These are phyloP conservation scores for Xiphorhynchus erythropygius DNA, from an alignment of 2,797 vertebrate species.

Conservation along the genomic window DNA sequence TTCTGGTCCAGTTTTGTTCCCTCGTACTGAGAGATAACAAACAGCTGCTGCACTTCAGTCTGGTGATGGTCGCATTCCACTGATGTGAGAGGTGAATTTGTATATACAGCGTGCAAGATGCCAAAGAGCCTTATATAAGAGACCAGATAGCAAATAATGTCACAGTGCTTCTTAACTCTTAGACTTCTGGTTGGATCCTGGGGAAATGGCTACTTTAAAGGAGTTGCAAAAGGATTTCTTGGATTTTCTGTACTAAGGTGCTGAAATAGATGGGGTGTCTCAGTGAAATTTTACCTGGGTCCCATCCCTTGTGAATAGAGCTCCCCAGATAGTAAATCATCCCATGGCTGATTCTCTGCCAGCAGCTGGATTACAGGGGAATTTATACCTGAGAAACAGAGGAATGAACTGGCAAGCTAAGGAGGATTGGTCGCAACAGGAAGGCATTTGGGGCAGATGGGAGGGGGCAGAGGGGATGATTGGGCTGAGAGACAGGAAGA, in stretches of 20 bases:
- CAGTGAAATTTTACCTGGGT: not conserved
- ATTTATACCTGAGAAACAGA: not conserved
- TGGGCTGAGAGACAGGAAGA: not conserved
- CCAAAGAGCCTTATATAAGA: not conserved
- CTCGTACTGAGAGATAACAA: not conserved
- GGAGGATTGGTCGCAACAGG: not conserved
- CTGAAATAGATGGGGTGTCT: not conserved
- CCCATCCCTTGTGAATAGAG: not conserved
- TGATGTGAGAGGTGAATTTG: constrained; percentile 18
- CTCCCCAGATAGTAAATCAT: not conserved
- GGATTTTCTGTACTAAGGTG: not conserved
- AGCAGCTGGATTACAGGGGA: not conserved
- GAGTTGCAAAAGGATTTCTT: not conserved
- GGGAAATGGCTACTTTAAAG: not conserved
- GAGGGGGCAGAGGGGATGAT: not conserved
- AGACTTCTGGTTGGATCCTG: not conserved
- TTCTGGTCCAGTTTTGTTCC: not conserved
- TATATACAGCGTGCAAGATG: not conserved
- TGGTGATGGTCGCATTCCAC: not conserved
- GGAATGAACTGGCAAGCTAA: not conserved
- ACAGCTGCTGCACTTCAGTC: not conserved
- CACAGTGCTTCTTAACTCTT: not conserved
- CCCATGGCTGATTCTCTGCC: not conserved
- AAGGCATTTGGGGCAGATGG: not conserved
- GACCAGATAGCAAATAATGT: not conserved